Conservation (phyloP, 1,140 invertebrate genomes). For the Nebria ingens region DNA sequence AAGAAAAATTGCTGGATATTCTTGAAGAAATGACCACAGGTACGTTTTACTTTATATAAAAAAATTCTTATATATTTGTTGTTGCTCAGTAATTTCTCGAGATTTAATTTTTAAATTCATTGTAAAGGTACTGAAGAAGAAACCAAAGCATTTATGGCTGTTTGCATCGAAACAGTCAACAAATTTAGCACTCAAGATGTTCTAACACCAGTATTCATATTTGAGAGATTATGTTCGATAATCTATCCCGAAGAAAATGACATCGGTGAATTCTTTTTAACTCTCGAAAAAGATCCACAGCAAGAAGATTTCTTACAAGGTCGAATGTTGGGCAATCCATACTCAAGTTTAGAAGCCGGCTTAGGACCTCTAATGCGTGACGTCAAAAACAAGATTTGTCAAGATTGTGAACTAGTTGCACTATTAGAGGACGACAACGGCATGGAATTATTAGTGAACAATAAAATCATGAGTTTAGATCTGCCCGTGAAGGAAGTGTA, state of each 20-base stretch:
- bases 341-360: slow-evolving; percentile 85
- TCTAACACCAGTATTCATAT: slow-evolving; percentile 93
- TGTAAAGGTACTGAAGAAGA: slow-evolving; percentile 81
- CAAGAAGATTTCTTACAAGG: slow-evolving; percentile 97
- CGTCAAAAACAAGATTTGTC: slow-evolving; percentile 97
- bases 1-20: slow-evolving; percentile 88
- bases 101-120: slow-evolving; percentile 17
- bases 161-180: slow-evolving; percentile 92
- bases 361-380: slow-evolving; percentile 95
- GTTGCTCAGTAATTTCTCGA: slow-evolving; percentile 9
- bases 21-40: slow-evolving; percentile 94
- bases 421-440: slow-evolving; percentile 95
- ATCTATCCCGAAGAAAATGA: slow-evolving; percentile 97
- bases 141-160: slow-evolving; percentile 93
- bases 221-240: slow-evolving; percentile 93
- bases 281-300: slow-evolving; percentile 94
- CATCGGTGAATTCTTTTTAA: slow-evolving; percentile 91
- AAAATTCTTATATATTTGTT: slow-evolving; percentile 13
- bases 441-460: slow-evolving; percentile 97
- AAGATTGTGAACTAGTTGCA: slow-evolving; percentile 94
- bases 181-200: slow-evolving; percentile 89
- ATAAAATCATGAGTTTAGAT: slow-evolving; percentile 96
- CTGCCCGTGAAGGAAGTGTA: slow-evolving; percentile 90
- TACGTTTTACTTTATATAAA: slow-evolving; percentile 24
- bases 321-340: slow-evolving; percentile 96